phyloP scores from a whole-genome alignment of 1,140 invertebrate species.

The Hermatobates lingyangjiaoensis region DNA sequence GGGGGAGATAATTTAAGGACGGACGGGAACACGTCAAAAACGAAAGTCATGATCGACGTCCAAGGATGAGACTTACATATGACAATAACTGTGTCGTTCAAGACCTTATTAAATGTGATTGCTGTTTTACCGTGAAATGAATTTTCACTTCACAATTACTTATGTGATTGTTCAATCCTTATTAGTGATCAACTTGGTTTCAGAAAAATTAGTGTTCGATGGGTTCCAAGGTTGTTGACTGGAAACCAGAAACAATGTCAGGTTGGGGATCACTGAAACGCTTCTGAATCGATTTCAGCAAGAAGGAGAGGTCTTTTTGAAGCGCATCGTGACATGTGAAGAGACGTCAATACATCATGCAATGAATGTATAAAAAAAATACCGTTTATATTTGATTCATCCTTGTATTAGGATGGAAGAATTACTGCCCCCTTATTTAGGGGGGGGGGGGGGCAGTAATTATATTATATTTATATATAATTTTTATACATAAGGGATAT shows the following conservation, averaged over 20 bases:
- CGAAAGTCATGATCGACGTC: neutral
- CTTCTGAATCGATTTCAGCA: conserved; percentile 2
- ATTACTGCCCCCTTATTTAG: too few species aligned
- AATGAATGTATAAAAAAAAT: neutral
- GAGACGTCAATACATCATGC: too few species aligned
- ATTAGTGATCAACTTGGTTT: conserved; percentile 1
- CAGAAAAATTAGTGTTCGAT: conserved; percentile 4
- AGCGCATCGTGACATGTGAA: conserved; percentile 28
- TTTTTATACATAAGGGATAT: too few species aligned
- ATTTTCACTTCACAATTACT: neutral
- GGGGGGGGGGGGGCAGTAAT: too few species aligned
- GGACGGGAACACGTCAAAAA: neutral
- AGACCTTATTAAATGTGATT: neutral
- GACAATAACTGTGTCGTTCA: neutral
- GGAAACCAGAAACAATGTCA: neutral
- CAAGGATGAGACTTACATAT: neutral
- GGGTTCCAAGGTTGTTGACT: neutral
- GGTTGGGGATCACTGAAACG: conserved; percentile 9
- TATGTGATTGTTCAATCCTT: neutral
- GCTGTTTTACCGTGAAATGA: neutral
- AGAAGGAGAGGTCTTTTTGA: conserved; percentile 22
- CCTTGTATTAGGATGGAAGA: too few species aligned
- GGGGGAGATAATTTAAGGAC: neutral
- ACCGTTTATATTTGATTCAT: neutral
- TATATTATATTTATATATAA: too few species aligned